Evolutionary conservation across 2,888 invertebrate genomes (phyloP), one percentile per base, ranked within the genome.

Genomic region (Notodonta ziczac): DNA sequence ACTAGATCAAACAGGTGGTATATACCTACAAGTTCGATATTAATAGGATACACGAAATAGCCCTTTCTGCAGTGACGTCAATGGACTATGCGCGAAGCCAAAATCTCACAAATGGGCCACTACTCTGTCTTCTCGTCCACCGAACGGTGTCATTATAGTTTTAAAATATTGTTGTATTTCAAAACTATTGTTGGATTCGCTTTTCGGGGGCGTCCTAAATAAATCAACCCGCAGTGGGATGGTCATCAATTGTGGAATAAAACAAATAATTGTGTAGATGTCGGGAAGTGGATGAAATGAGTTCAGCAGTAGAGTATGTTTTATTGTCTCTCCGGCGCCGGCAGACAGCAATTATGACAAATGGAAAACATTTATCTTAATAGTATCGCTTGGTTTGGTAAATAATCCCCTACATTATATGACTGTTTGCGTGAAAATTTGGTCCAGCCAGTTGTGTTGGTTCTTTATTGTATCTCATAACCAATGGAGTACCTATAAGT

Each of bases 31-130:
- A 78, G 78, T 82, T 85, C 78, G 77, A 80, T 84, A 89, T 87
- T 87, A 84, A 85, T 89, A 90, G 87, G 64, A 81, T 80, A 84
- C 86, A 79, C 81, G 86, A 32, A 88, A 89, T 88, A 90, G 87
- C 88, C 89, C 89, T 89, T 83, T 78, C 74, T 78, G 77, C 73
- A 64, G 73, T 86, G 85, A 87, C 88, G 87, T 88, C 86, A 86
- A 80, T 77, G 63, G 69, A 60, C 63, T 58, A 66, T 66, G 73
- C 63, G 65, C 68, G 81, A 71, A 78, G 85, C 85, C 85, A 87
- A 87, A 81, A 76, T 67, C 73, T 75, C 74, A 82, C 69, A 83
- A 83, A 81, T 80, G 78, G 82, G 76, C 74, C 81, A 81, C 77
- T 60, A 60, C 59, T 61, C 65, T 73, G 70, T 76, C 76, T 75